These are phyloP conservation scores for Drosophila serrata DNA, from an alignment of 1,140 invertebrate genomes.

Conservation along the genomic window DNA sequence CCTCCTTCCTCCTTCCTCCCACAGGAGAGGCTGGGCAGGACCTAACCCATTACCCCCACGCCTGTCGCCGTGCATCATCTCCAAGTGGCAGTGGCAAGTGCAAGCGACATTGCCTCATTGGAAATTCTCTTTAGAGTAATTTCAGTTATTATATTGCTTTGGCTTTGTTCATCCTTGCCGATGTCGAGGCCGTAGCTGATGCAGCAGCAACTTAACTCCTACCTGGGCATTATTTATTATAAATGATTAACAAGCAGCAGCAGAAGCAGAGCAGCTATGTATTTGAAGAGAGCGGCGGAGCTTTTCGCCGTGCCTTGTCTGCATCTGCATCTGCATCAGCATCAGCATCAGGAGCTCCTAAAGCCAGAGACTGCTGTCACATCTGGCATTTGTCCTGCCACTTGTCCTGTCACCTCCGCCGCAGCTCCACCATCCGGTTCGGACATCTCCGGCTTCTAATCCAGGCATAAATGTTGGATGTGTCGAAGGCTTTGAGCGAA, in stretches of 20 bases:
- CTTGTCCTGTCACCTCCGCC: slow-evolving; percentile 25
- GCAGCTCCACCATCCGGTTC: not conserved
- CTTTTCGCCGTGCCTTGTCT: not conserved
- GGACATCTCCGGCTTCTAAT: slow-evolving; percentile 36
- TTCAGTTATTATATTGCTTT: slow-evolving; percentile 83
- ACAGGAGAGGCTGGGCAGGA: too few species aligned
- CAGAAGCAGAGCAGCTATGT: slow-evolving; percentile 31
- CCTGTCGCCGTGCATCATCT: slow-evolving; percentile 13
- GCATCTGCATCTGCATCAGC: slow-evolving; percentile 8
- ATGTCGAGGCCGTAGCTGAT: slow-evolving; percentile 23
- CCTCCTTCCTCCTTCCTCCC: too few species aligned
- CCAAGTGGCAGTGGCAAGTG: slow-evolving; percentile 37
- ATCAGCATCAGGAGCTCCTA: too few species aligned
- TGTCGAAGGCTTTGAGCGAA: slow-evolving; percentile 60
- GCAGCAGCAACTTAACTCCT: slow-evolving; percentile 63
- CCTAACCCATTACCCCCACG: not conserved
- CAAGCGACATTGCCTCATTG: slow-evolving; percentile 66
- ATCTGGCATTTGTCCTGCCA: slow-evolving; percentile 45
- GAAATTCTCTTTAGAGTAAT: slow-evolving; percentile 81
- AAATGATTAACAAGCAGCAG: slow-evolving; percentile 75
- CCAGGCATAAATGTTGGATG: slow-evolving; percentile 71
- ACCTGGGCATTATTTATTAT: slow-evolving; percentile 80
- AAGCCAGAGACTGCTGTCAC: slow-evolving; percentile 16
- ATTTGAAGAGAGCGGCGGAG: slow-evolving; percentile 34
- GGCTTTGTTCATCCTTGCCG: slow-evolving; percentile 64